Percentiles rank a stretch among this genome's conserved stretches.
These are phyloP conservation scores for Macropis europaea DNA, from an alignment of 2,888 invertebrate genomes.

Conservation along the genomic window DNA sequence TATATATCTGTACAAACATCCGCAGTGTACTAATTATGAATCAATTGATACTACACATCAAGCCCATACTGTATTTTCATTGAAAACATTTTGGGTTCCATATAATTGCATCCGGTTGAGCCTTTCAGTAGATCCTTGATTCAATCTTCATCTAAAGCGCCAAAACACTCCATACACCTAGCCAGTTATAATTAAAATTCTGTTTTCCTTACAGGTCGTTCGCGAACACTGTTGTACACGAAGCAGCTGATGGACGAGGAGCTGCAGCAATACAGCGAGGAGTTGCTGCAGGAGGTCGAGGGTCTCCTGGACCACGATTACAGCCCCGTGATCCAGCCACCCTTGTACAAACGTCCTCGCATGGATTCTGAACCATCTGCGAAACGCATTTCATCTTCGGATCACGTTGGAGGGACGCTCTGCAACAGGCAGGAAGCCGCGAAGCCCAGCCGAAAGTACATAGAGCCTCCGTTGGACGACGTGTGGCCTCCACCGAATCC, in stretches of 20 bases:
- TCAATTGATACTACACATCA: too few relatives aligned
- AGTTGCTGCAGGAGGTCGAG: constrained; percentile 75
- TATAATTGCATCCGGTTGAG: too few relatives aligned
- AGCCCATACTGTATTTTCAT: too few relatives aligned
- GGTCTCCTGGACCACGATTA: constrained; percentile 76
- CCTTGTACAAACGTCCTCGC: constrained; percentile 71
- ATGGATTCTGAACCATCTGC: constrained; percentile 64
- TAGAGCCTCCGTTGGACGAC: constrained; percentile 83
- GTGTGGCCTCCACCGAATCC: constrained; percentile 82
- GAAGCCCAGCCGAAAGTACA: constrained; percentile 77
- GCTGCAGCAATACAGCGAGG: constrained; percentile 74
- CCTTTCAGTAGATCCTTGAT: too few relatives aligned
- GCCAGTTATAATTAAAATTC: neutral
- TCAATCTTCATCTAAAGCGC: too few relatives aligned
- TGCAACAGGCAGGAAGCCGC: constrained; percentile 45
- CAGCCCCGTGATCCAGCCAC: constrained; percentile 71
- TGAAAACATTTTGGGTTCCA: too few relatives aligned
- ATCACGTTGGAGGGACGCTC: constrained; percentile 67
- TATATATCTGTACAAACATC: too few relatives aligned
- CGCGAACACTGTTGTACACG: constrained; percentile 75
- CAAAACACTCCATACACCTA: too few relatives aligned
- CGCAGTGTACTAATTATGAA: too few relatives aligned
- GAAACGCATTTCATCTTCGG: constrained; percentile 60
- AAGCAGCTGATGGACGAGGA: constrained; percentile 74
- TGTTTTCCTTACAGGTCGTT: constrained; percentile 70